A percentile compares a stretch with the other conserved stretches of the same genome.
These are phyloP conservation scores for human DNA, from an alignment of 2,113 vertebrate species.

Conservation along the genomic window DNA sequence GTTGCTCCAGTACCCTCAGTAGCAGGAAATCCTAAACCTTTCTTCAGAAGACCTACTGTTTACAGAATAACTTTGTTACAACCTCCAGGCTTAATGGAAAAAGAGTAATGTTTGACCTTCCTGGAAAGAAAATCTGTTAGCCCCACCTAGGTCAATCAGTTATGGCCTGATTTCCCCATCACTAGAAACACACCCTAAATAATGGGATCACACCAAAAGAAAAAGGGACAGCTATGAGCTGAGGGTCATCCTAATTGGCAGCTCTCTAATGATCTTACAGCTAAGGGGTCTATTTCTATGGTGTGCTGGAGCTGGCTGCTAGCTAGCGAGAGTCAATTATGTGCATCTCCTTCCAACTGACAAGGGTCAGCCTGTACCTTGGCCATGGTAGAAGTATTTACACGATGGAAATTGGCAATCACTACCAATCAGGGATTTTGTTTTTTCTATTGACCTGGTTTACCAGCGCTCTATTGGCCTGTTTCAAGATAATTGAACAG, in stretches of 20 bases:
- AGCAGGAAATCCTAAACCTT: slow-evolving; percentile 47
- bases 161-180: not conserved
- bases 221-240: not conserved
- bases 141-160: not conserved
- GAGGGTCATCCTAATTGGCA: not conserved
- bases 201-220: not conserved
- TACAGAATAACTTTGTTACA: not conserved
- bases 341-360: not conserved
- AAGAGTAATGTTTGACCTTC: slow-evolving; percentile 4
- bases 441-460: not conserved
- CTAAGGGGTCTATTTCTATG: not conserved
- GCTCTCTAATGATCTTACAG: not conserved
- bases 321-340: not conserved
- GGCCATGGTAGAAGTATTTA: not conserved
- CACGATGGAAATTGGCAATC: not conserved
- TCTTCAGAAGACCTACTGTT: not conserved
- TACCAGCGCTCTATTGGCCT: not conserved
- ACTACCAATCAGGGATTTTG: not conserved
- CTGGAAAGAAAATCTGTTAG: slow-evolving; percentile 7
- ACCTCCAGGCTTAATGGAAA: not conserved
- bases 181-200: not conserved
- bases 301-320: not conserved
- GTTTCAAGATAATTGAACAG: not conserved
- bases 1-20: not conserved
- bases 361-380: not conserved